Percentiles rank a stretch among this genome's conserved stretches.
Conservation (phyloP, 1,140 invertebrate genomes). For the Apis laboriosa region DNA sequence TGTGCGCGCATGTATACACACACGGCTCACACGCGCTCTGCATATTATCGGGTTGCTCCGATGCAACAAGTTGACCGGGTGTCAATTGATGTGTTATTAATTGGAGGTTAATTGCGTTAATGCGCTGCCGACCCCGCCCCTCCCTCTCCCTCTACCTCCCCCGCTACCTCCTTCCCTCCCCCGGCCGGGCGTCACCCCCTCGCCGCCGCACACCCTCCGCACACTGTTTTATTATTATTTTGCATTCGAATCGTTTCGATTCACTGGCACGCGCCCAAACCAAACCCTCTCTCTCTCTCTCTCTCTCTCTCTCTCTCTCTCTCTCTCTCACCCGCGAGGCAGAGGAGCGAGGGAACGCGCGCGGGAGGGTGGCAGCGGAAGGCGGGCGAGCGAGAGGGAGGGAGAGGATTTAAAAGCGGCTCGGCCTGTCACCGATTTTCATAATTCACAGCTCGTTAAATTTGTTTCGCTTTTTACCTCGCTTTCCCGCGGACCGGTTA, state of each 20-base stretch:
- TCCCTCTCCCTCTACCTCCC: slow-evolving; percentile 36
- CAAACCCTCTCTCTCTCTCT: slow-evolving; percentile 39
- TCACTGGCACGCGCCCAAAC: slow-evolving; percentile 76
- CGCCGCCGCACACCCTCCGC: slow-evolving; percentile 29
- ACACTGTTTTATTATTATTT: slow-evolving; percentile 75
- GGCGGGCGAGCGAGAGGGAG: neutral
- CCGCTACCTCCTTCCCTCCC: slow-evolving; percentile 41
- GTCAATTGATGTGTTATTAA: slow-evolving; percentile 81
- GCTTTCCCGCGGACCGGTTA: slow-evolving; percentile 58
- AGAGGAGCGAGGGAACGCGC: neutral
- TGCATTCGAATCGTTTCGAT: slow-evolving; percentile 73
- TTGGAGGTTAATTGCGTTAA: slow-evolving; percentile 81
- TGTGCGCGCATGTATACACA: slow-evolving; percentile 46
- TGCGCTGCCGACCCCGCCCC: slow-evolving; percentile 68
- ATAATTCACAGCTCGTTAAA: slow-evolving; percentile 79
- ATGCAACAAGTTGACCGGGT: slow-evolving; percentile 79
- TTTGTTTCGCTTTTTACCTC: slow-evolving; percentile 74
- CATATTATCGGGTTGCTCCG: slow-evolving; percentile 76
- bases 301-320: too few relatives aligned
- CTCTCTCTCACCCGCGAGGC: neutral
- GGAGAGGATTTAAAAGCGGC: slow-evolving; percentile 66
- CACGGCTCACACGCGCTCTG: slow-evolving; percentile 67
- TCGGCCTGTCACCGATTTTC: slow-evolving; percentile 76
- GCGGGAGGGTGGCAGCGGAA: neutral
- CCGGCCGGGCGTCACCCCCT: slow-evolving; percentile 38